Evolutionary conservation across 1,140 invertebrate genomes (phyloP).

Genomic region (Pachyrhynchus sulphureomaculatus): DNA sequence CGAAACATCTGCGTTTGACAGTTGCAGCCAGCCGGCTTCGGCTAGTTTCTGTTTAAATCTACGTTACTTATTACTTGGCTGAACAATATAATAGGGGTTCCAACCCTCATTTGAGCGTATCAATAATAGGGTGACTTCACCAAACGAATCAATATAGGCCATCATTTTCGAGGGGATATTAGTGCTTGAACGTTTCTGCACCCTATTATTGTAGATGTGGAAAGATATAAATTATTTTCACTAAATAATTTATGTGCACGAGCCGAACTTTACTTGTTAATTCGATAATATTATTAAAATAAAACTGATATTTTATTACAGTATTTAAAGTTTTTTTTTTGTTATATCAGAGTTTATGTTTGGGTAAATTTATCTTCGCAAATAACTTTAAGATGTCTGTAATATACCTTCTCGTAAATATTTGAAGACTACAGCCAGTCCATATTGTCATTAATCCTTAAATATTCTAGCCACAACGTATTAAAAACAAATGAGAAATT

Average conservation of each 20-base stretch:
- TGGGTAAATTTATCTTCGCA: no score
- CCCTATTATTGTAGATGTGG: background rate
- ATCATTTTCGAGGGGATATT: conserved; percentile 7
- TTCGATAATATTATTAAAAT: no score
- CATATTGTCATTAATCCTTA: no score
- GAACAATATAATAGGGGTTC: conserved; percentile 9
- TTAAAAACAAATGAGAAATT: no score
- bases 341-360: no score
- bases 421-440: no score
- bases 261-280: no score
- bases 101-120: background rate
- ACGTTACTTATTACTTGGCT: conserved; percentile 6
- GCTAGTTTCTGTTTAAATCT: background rate
- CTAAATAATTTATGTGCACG: background rate
- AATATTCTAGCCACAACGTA: no score
- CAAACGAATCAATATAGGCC: conserved; percentile 2
- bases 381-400: no score
- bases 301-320: no score
- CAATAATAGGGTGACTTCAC: conserved; percentile 2
- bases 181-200: conserved; percentile 1
- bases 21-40: background rate
- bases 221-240: background rate
- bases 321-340: no score
- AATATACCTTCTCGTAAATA: no score
- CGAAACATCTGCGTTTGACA: conserved; percentile 12